Percentiles rank a stretch among this genome's conserved stretches.
Evolutionary conservation across 2,797 vertebrate genomes (phyloP).

Genomic region (Phylloscopus collybita): DNA sequence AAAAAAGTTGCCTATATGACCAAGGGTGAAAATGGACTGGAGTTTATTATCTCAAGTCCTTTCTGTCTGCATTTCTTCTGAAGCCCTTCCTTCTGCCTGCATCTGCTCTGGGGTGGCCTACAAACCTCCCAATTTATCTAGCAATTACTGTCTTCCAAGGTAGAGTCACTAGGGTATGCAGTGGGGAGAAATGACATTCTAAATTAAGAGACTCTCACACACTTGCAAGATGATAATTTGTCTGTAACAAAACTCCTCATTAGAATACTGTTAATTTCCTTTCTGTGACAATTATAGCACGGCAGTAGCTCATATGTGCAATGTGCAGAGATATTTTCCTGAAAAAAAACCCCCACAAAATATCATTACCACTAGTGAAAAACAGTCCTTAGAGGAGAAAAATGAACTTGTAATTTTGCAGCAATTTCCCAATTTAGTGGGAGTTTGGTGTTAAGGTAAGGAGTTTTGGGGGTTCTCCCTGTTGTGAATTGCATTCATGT

Average conservation of each 20-base stretch:
- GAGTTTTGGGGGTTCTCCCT: background rate
- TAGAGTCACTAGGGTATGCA: conserved; percentile 64
- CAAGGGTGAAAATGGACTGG: background rate
- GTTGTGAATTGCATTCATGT: background rate
- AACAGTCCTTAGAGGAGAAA: conserved; percentile 23
- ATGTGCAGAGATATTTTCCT: conserved; percentile 31
- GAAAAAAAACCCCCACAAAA: background rate
- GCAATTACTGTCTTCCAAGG: conserved; percentile 70
- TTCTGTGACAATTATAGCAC: conserved; percentile 61
- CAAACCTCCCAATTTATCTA: conserved; percentile 43
- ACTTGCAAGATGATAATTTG: conserved; percentile 68
- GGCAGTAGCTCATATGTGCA: conserved; percentile 46
- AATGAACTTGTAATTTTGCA: conserved; percentile 23
- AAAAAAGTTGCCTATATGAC: background rate
- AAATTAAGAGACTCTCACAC: conserved; percentile 73
- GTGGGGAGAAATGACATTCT: conserved; percentile 65
- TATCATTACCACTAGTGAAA: background rate
- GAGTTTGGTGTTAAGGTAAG: background rate
- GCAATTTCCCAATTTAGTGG: background rate
- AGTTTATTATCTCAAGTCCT: background rate
- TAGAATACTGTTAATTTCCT: conserved; percentile 76
- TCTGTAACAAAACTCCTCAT: conserved; percentile 77
- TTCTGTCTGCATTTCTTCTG: conserved; percentile 13
- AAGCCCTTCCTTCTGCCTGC: background rate
- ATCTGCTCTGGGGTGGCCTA: conserved; percentile 18